Percentiles rank a stretch among this genome's conserved stretches.
Conservation (phyloP, 2,888 invertebrate genomes). For the Drosophila flavopinicola region DNA sequence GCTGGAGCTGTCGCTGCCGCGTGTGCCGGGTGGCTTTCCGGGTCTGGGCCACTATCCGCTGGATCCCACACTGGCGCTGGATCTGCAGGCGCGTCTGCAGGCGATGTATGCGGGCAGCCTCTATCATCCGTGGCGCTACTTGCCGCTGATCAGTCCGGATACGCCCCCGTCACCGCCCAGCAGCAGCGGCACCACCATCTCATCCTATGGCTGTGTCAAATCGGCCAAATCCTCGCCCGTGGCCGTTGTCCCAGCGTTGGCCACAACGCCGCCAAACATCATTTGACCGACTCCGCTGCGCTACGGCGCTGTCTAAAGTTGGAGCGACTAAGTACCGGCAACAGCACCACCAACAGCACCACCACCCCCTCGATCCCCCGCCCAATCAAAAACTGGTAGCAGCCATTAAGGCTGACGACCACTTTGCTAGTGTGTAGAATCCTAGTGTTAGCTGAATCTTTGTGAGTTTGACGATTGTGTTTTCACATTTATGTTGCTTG, state of each 20-base stretch:
- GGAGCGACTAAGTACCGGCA: constrained; percentile 13
- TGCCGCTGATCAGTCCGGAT: constrained; percentile 83
- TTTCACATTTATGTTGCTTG: constrained; percentile 29
- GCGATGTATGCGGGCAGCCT: constrained; percentile 84
- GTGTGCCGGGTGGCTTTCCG: constrained; percentile 77
- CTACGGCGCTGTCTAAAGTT: constrained; percentile 82
- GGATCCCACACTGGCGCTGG: constrained; percentile 84
- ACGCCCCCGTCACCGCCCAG: constrained; percentile 84
- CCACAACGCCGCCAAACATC: constrained; percentile 82
- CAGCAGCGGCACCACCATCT: constrained; percentile 81
- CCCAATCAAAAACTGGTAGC: constrained; percentile 34
- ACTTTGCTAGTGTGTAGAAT: constrained; percentile 52
- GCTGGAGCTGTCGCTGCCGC: constrained; percentile 82
- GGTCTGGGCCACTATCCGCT: constrained; percentile 82
- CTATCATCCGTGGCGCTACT: constrained; percentile 84
- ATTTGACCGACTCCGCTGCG: constrained; percentile 85
- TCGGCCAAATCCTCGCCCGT: constrained; percentile 83
- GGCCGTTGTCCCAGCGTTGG: constrained; percentile 55
- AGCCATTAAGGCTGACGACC: constrained; percentile 19
- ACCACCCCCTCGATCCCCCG: constrained; percentile 4
- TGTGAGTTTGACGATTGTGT: constrained; percentile 16
- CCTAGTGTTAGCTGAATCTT: constrained; percentile 64
- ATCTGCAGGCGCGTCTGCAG: constrained; percentile 84
- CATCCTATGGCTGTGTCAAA: constrained; percentile 83
- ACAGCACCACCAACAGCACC: constrained; percentile 5